These are phyloP conservation scores for Platysternon megacephalum DNA, from an alignment of 2,113 vertebrate species.

Conservation along the genomic window DNA sequence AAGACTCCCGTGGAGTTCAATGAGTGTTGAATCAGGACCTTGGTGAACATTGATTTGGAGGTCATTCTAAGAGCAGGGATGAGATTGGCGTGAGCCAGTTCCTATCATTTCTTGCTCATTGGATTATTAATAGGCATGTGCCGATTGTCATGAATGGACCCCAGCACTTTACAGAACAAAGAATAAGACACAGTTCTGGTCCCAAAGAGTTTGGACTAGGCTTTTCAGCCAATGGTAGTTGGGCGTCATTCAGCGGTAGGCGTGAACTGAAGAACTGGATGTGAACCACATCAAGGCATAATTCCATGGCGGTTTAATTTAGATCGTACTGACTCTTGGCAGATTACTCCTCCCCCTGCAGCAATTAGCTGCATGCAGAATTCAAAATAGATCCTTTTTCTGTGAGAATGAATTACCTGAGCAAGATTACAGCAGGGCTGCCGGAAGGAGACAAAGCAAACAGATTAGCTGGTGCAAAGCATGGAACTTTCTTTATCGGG, in stretches of 20 bases:
- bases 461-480: not conserved
- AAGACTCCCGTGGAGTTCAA: not conserved
- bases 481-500: not conserved
- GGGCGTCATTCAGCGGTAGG: not conserved
- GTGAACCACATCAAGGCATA: not conserved
- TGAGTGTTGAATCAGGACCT: not conserved
- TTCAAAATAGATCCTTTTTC: not conserved
- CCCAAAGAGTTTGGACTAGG: not conserved
- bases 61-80: not conserved
- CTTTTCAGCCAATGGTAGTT: not conserved
- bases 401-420: not conserved
- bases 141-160: not conserved
- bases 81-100: not conserved
- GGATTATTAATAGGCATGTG: not conserved
- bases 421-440: not conserved
- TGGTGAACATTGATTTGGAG: not conserved
- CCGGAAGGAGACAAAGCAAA: not conserved
- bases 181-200: not conserved
- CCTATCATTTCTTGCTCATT: not conserved
- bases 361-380: not conserved
- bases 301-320: not conserved
- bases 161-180: not conserved
- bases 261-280: not conserved
- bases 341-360: not conserved
- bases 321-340: not conserved